Evolutionary conservation across 2,113 vertebrate species (phyloP).

Genomic region (Maccullochella peelii): DNA sequence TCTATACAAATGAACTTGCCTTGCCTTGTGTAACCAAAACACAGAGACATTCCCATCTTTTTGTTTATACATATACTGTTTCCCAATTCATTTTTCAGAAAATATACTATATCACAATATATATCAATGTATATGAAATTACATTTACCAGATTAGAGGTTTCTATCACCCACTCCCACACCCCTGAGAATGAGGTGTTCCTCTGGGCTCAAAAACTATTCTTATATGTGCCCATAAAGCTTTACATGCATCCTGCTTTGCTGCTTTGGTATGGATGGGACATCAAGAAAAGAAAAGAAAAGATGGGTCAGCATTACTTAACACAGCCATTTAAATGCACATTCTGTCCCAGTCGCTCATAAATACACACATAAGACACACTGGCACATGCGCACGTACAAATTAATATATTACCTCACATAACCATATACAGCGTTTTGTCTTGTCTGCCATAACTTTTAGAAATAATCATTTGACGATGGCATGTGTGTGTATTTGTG

Average conservation of each 20-base stretch:
- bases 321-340: conserved; percentile 75
- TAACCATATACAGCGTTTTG: conserved; percentile 51
- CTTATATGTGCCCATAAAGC: conserved; percentile 51
- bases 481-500: conserved; percentile 18
- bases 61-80: too few relatives aligned
- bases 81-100: too few relatives aligned
- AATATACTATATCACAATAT: neutral
- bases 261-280: conserved; percentile 61
- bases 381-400: conserved; percentile 36
- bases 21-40: too few relatives aligned
- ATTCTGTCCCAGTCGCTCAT: conserved; percentile 56
- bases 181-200: neutral
- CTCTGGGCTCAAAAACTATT: neutral
- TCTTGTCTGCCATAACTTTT: conserved; percentile 68
- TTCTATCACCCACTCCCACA: neutral
- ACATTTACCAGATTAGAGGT: neutral
- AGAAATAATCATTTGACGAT: conserved; percentile 69
- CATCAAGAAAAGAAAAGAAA: conserved; percentile 60
- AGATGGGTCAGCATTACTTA: conserved; percentile 77
- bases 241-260: conserved; percentile 40
- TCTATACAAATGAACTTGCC: too few relatives aligned
- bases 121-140: neutral
- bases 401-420: conserved; percentile 53
- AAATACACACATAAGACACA: conserved; percentile 53
- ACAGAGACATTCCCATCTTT: too few relatives aligned